These are phyloP conservation scores for Ageneiosus marmoratus DNA, from an alignment of 2,113 vertebrate genomes.

Conservation along the genomic window DNA sequence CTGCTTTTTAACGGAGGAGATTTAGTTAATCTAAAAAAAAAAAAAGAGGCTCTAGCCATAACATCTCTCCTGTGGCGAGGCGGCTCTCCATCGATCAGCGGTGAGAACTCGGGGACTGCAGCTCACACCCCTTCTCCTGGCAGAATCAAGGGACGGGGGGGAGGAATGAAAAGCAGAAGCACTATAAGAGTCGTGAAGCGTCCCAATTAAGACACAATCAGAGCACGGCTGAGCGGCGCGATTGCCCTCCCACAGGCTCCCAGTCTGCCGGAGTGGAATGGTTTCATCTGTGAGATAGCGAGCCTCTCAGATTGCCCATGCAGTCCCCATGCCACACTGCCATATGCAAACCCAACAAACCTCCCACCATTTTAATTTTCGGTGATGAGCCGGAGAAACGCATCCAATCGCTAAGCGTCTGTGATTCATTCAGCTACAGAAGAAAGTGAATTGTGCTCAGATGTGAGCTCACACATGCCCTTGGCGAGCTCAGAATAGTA, in stretches of 20 bases:
- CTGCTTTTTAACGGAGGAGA: constrained; percentile 52
- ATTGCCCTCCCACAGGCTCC: constrained; percentile 37
- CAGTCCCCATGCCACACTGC: constrained; percentile 10
- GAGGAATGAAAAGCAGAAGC: constrained; percentile 28
- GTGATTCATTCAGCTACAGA: constrained; percentile 13
- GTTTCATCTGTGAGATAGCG: constrained; percentile 28
- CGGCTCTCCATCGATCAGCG: constrained; percentile 47
- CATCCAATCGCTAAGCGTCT: background rate
- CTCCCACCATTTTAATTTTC: constrained; percentile 26
- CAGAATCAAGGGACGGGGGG: background rate
- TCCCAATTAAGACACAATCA: constrained; percentile 46
- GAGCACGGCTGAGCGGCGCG: constrained; percentile 38
- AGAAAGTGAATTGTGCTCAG: background rate
- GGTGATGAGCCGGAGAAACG: constrained; percentile 3
- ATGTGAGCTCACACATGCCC: background rate
- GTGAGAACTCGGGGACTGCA: constrained; percentile 20
- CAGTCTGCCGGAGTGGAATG: constrained; percentile 26
- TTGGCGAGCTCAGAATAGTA: background rate
- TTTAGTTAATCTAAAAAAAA: constrained; percentile 55
- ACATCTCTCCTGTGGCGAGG: constrained; percentile 41
- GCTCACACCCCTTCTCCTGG: constrained; percentile 16
- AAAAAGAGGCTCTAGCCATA: constrained; percentile 37
- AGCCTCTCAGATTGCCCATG: constrained; percentile 41
- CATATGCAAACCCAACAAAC: constrained; percentile 27
- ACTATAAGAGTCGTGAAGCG: constrained; percentile 10